A percentile compares a stretch with the other conserved stretches of the same genome.
Conservation (phyloP, 2,888 invertebrate genomes). For the Rhingia rostrata region DNA sequence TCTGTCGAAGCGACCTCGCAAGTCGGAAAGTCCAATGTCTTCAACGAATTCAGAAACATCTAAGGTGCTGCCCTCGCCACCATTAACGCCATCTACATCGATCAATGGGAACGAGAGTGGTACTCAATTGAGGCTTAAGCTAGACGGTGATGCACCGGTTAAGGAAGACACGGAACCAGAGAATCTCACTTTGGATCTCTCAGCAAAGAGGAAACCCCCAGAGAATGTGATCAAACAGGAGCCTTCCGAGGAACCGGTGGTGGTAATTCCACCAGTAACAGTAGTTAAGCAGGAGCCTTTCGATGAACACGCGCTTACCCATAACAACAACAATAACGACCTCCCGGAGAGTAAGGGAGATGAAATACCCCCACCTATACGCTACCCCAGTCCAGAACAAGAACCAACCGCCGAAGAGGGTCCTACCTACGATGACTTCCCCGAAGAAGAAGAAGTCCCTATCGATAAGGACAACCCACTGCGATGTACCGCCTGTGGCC, state of each 20-base stretch:
- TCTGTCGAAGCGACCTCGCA: slow-evolving; percentile 76
- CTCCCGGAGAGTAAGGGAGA: slow-evolving; percentile 35
- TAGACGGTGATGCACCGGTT: slow-evolving; percentile 60
- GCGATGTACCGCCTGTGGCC: slow-evolving; percentile 95
- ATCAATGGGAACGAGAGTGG: slow-evolving; percentile 69
- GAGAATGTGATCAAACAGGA: slow-evolving; percentile 51
- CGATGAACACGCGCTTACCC: slow-evolving; percentile 70
- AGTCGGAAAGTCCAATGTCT: slow-evolving; percentile 75
- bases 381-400: slow-evolving; percentile 84
- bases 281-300: slow-evolving; percentile 76
- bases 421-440: slow-evolving; percentile 56
- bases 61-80: slow-evolving; percentile 82
- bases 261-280: not conserved
- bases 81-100: slow-evolving; percentile 79
- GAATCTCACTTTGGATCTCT: slow-evolving; percentile 55
- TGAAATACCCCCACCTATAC: slow-evolving; percentile 84
- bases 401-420: slow-evolving; percentile 30
- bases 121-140: slow-evolving; percentile 27
- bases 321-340: slow-evolving; percentile 59
- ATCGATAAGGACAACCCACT: slow-evolving; percentile 95
- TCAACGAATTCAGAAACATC: slow-evolving; percentile 78
- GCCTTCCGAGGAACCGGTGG: slow-evolving; percentile 32
- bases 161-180: slow-evolving; percentile 75
- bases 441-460: slow-evolving; percentile 89
- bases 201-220: slow-evolving; percentile 51